phyloP scores from a whole-genome alignment of 2,113 vertebrate genomes.

The Sprattus sprattus region DNA sequence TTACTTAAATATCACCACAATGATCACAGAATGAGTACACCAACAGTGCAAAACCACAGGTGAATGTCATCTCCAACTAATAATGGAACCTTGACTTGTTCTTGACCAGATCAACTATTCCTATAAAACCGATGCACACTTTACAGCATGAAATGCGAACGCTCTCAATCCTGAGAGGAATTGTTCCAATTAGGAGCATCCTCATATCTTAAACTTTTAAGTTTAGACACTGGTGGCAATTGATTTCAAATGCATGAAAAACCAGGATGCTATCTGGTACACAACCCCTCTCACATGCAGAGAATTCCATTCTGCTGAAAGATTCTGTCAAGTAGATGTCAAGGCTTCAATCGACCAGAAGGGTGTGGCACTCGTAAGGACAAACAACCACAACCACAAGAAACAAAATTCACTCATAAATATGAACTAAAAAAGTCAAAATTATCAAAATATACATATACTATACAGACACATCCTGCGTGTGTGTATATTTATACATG shows the following conservation, averaged over 20 bases:
- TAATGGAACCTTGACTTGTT: neutral
- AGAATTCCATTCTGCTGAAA: neutral
- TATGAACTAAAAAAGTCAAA: constrained; percentile 29
- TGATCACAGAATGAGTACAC: neutral
- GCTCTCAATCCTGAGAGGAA: neutral
- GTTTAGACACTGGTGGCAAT: neutral
- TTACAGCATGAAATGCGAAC: neutral
- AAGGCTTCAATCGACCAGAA: neutral
- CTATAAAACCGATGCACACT: neutral
- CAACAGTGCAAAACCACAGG: neutral
- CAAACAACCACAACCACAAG: neutral
- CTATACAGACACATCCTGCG: constrained; percentile 29
- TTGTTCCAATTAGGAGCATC: no score
- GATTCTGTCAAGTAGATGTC: neutral
- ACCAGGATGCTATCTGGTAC: neutral
- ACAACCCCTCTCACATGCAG: neutral
- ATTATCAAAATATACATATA: constrained; percentile 50
- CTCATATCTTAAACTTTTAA: neutral
- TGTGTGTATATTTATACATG: constrained; percentile 43
- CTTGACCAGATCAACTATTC: neutral
- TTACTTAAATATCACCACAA: neutral
- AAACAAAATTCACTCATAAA: neutral
- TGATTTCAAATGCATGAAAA: neutral
- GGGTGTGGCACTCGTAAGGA: neutral
- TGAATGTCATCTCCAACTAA: neutral